A percentile compares a stretch with the other conserved stretches of the same genome.
Evolutionary conservation across 2,797 vertebrate species (phyloP).

Genomic region (Carapus acus): DNA sequence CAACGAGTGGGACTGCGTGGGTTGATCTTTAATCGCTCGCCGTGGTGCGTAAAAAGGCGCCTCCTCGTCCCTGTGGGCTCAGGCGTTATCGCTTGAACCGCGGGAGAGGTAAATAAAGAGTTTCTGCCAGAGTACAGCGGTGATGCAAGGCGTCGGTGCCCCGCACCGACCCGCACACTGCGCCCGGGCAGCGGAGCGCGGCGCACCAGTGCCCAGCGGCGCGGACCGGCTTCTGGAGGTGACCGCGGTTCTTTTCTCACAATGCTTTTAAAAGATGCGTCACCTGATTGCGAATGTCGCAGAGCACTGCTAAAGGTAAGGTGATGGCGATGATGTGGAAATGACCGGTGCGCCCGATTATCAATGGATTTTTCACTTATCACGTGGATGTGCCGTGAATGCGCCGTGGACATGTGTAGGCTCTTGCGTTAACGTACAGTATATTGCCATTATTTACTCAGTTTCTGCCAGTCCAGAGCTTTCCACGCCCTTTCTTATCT

Average conservation of each 20-base stretch:
- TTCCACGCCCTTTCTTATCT: neutral
- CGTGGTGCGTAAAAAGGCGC: slow-evolving; percentile 55
- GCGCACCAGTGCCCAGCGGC: slow-evolving; percentile 20
- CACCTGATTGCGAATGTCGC: slow-evolving; percentile 73
- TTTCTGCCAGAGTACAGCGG: slow-evolving; percentile 60
- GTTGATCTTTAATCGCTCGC: slow-evolving; percentile 56
- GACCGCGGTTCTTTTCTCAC: slow-evolving; percentile 36
- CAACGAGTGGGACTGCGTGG: slow-evolving; percentile 25
- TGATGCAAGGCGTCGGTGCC: slow-evolving; percentile 55
- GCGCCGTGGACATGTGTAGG: neutral
- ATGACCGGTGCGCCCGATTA: neutral
- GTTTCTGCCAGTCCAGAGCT: too few relatives aligned
- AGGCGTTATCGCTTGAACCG: slow-evolving; percentile 54
- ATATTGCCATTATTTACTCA: too few relatives aligned
- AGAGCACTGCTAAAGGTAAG: slow-evolving; percentile 70
- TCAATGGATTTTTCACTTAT: neutral
- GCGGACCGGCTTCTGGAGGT: slow-evolving; percentile 22
- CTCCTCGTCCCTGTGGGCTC: slow-evolving; percentile 42
- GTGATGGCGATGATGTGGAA: neutral
- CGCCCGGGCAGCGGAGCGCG: slow-evolving; percentile 23
- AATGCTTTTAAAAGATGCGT: slow-evolving; percentile 69
- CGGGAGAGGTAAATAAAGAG: slow-evolving; percentile 63
- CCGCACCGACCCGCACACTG: slow-evolving; percentile 24
- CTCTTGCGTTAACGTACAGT: too few relatives aligned
- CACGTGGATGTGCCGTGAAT: neutral